Base-by-base conservation (phyloP, 2,888 invertebrate species). In the Horisme vitalbata region DNA sequence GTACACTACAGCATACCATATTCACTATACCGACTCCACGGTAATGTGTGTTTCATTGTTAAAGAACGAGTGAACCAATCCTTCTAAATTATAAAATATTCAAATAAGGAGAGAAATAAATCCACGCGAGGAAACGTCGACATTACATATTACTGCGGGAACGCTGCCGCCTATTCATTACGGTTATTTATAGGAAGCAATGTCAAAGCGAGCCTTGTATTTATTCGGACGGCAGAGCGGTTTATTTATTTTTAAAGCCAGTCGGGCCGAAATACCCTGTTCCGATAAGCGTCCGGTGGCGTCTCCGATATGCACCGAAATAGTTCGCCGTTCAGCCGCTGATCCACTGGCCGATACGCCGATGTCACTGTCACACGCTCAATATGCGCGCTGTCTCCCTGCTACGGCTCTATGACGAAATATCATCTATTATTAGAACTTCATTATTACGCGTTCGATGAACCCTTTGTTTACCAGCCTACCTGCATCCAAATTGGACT, bases 211-310 rank as follows among this genome's bases (percentile, higher is more conserved):
- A 65, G 79, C 74, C 74, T 79, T 79, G 81, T 84, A 83, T 85
- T 83, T 85, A 84, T 81, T 82, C 80, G 83, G 79, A 80, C 77
- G 77, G 71, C 65, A 71, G 68, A 75, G 66, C 74, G 68, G 79
- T 80, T 85, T 84, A 79, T 86, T 88, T 88, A 82, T 86, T 86
- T 84, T 83, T 79, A 71, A 74, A 84, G 82, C 80, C 75, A 71
- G 82, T 84, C 79, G 70, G 71, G 73, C 72, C 74, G 71, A 84
- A 85, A 83, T 81, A 79, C 68, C 71, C 76, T 68, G 64, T 74
- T 67, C 71, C 78, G 84, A 85, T 86, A 86, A 85, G 80, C 80
- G 79, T 74, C 77, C 75, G 73, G 73, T 71, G 65, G 62, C 58
- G 60, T 70, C 63, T 66, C 60, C 60, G 61, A 55, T 61, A 63